Base-by-base conservation (phyloP, 2,888 invertebrate genomes). In the Tiliacea aurago region DNA sequence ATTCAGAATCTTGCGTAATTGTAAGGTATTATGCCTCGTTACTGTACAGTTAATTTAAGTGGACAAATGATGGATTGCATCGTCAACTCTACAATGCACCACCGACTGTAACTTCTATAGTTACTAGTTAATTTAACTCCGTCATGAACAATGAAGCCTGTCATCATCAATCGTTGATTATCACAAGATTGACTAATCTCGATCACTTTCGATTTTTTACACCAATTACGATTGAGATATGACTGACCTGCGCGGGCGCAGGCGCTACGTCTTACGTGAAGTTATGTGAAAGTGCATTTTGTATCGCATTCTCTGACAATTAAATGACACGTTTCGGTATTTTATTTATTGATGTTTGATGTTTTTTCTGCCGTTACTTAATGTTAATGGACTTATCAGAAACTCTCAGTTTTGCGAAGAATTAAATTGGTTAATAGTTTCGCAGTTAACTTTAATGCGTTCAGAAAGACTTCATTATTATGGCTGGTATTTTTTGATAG, bases 231-330 rank as follows among this genome's bases (percentile, higher is more conserved):
- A 33, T 47, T 81, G 55, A 71, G 66, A 83, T 80, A 80, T 45
- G 58, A 63, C 62, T 67, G 51, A 55, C 33, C 49, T 41, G 70
- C 70, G 68, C 80, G n/a, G 80, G 45, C 56, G 80, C 63, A 80
- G 51, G 47, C 53, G 37, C n/a, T 55, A 37, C 43, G 43, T 13
- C 51, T 78, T 80, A 83, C 86, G 85, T 84, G 85, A 58, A 64
- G 77, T 56, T 83, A 86, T 86, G 85, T 86, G 85, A 86, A 86
- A 86, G 86, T 83, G 69, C 47, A 75, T 58, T 72, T 61, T 71
- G 65, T 69, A 77, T 70, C 69, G 72, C 70, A 56, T 71, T 66
- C 64, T 63, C 58, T 51, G 45, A 51, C 80, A 70, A 84, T 86
- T 82, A 86, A 80, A 83, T 72, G 65, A 63, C 73, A 83, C 70